Evolutionary conservation across 2,113 vertebrate species (phyloP).

Genomic region (Centropus unirufus): DNA sequence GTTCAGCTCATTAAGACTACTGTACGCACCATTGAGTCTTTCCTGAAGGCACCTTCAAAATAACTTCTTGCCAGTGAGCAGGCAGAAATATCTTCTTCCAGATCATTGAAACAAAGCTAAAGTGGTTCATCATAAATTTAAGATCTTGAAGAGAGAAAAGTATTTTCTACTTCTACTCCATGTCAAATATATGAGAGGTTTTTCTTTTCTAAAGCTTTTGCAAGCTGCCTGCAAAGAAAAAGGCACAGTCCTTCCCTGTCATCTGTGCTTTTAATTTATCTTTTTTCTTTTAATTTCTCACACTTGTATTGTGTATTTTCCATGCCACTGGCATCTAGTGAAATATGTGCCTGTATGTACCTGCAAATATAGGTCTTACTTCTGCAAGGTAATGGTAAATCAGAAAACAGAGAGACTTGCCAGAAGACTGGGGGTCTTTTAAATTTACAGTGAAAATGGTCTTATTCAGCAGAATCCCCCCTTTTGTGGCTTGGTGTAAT

Average conservation of each 20-base stretch:
- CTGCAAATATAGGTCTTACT: accelerated
- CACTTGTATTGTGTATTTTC: neutral
- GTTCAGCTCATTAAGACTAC: neutral
- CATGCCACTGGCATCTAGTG: neutral
- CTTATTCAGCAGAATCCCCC: neutral
- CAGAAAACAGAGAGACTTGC: neutral
- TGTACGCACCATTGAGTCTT: neutral
- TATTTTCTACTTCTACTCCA: neutral
- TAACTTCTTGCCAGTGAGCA: neutral
- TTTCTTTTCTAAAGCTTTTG: neutral
- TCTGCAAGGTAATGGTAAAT: neutral
- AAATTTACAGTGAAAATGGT: neutral
- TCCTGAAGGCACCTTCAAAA: neutral
- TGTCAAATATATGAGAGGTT: neutral
- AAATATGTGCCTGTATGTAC: neutral
- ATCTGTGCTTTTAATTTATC: neutral
- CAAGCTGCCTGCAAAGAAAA: neutral
- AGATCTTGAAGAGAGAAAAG: neutral
- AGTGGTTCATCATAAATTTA: neutral
- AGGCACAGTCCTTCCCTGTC: neutral
- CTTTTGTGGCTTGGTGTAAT: neutral
- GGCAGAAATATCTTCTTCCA: neutral
- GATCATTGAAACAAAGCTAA: neutral
- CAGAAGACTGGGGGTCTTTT: neutral
- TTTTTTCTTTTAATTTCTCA: neutral